Conservation (phyloP, 2,888 invertebrate genomes). For the Watsonalla binaria region DNA sequence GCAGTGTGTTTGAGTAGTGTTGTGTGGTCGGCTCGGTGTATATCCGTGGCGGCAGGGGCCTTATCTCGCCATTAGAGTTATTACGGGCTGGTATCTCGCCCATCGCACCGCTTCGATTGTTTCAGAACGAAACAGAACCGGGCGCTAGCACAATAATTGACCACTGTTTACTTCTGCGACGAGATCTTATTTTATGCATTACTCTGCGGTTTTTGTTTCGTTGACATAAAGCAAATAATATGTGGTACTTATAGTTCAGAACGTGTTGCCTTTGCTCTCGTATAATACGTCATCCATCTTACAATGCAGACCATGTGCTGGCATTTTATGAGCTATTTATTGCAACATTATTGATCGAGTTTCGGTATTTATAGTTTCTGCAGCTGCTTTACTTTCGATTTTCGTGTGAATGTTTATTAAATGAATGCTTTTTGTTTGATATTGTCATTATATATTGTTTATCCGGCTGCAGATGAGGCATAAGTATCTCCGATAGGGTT, state of each 20-base stretch:
- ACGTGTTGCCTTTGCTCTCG: constrained; percentile 14
- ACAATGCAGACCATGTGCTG: constrained; percentile 31
- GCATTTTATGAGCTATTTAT: constrained; percentile 48
- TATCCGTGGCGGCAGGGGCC: constrained; percentile 61
- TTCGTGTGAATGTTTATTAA: constrained; percentile 30
- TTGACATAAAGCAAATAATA: constrained; percentile 18
- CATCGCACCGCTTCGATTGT: constrained; percentile 77
- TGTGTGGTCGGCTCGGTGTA: constrained; percentile 41
- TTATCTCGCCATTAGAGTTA: constrained; percentile 78
- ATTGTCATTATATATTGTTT: neutral
- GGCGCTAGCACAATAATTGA: constrained; percentile 72
- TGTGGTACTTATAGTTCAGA: too few species aligned
- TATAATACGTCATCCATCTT: constrained; percentile 26
- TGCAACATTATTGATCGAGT: constrained; percentile 33
- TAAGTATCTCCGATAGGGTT: too few species aligned
- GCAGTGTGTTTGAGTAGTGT: constrained; percentile 44
- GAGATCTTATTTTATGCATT: constrained; percentile 66
- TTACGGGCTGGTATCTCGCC: constrained; percentile 72
- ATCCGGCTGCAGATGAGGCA: too few species aligned
- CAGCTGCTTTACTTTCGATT: constrained; percentile 38
- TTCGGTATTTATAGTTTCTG: constrained; percentile 41
- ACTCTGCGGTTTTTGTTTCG: constrained; percentile 47
- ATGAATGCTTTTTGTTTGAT: neutral
- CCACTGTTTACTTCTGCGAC: constrained; percentile 73
- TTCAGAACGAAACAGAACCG: constrained; percentile 67